Conservation (phyloP, 2,113 vertebrate species). For the Aix galericulata region DNA sequence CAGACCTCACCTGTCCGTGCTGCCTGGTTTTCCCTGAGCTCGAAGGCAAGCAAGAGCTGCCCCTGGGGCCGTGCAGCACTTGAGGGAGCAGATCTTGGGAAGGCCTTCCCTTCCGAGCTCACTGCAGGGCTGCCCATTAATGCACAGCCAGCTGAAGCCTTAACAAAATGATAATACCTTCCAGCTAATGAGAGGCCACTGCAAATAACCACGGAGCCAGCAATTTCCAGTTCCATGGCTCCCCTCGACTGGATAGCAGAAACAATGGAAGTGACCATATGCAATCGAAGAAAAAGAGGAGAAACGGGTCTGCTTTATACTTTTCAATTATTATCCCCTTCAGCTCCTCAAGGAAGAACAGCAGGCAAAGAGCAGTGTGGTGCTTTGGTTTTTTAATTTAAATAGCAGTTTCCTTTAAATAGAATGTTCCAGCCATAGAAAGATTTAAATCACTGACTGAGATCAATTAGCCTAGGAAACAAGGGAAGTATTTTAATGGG, state of each 20-base stretch:
- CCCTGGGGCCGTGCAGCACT: neutral
- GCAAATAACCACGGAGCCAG: neutral
- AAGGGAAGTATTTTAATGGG: slow-evolving; percentile 63
- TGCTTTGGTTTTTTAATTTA: slow-evolving; percentile 51
- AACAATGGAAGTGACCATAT: neutral
- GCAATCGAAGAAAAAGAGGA: neutral
- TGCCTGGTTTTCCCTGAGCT: neutral
- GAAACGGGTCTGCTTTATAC: neutral
- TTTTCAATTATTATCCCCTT: neutral
- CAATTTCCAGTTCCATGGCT: neutral
- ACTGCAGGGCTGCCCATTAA: accelerated
- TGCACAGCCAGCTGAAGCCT: neutral
- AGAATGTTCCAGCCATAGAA: slow-evolving; percentile 39
- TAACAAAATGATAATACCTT: neutral
- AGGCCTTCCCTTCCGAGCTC: neutral
- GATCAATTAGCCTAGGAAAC: slow-evolving; percentile 60
- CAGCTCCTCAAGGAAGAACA: slow-evolving; percentile 32
- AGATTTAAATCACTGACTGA: slow-evolving; percentile 52
- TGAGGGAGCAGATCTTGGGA: neutral
- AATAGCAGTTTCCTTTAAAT: slow-evolving; percentile 63
- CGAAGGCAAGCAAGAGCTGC: neutral
- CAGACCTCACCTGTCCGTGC: neutral
- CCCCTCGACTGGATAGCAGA: neutral
- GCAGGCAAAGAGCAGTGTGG: slow-evolving; percentile 16
- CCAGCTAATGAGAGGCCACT: neutral